phyloP scores from a whole-genome alignment of 2,888 invertebrate species.

The Drosophila limbata region DNA sequence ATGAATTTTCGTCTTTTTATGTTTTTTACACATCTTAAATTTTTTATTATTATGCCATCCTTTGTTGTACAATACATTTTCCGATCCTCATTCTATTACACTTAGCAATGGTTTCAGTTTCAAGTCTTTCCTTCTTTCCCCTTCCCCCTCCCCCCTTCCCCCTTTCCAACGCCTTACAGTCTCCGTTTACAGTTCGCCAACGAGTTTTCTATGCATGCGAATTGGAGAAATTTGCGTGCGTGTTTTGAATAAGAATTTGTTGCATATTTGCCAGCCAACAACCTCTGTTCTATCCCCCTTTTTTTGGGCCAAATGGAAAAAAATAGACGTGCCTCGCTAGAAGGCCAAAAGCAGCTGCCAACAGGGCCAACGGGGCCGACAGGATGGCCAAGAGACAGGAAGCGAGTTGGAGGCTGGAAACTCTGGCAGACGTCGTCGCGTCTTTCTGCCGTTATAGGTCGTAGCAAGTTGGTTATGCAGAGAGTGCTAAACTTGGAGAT shows the following conservation, averaged over 20 bases:
- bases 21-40: constrained; percentile 81
- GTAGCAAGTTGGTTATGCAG: constrained; percentile 23
- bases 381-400: constrained; percentile 3
- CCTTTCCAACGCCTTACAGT: neutral
- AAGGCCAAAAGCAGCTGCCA: constrained; percentile 37
- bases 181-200: constrained; percentile 42
- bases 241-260: constrained; percentile 82
- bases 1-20: constrained; percentile 81
- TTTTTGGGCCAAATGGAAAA: constrained; percentile 74
- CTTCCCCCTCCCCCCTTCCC: neutral
- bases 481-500: neutral
- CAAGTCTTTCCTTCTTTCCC: neutral
- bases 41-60: constrained; percentile 80
- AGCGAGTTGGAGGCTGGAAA: constrained; percentile 3
- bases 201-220: constrained; percentile 67
- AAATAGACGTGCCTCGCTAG: constrained; percentile 72
- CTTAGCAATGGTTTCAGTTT: constrained; percentile 68
- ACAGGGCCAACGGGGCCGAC: constrained; percentile 32
- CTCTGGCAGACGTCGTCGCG: constrained; percentile 27
- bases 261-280: constrained; percentile 75
- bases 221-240: constrained; percentile 82
- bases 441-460: constrained; percentile 48
- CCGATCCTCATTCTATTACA: constrained; percentile 81
- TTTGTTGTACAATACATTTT: constrained; percentile 69
- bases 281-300: neutral